Evolutionary conservation across 2,797 vertebrate genomes (phyloP), one percentile per base, ranked within the genome.

Genomic region (Poecilia velifera): DNA sequence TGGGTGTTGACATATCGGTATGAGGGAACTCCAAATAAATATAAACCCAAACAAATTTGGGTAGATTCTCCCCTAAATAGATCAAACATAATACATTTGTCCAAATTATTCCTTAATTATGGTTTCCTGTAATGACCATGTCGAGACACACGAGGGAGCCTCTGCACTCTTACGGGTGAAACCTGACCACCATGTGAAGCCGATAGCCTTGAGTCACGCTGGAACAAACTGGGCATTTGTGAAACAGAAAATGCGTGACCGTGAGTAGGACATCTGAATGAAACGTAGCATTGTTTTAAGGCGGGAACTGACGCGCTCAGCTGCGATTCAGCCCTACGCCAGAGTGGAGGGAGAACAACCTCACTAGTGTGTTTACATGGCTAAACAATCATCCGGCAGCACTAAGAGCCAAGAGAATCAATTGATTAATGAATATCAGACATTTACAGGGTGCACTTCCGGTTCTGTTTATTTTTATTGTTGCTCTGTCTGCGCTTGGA

Each of bases 61-160:
- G 16, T 49, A 49, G 18, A 6, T 49, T 51, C 49, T 22, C 22
- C 20, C 51, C 51, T 53, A 53, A 53, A 22, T 51, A 53, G 7
- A 53, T 49, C 4, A 18, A 18, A 49, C 18, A 49, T 18, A 25
- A 55, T n/a, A 55, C 2, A n/a, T n/a, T 55, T n/a, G 25, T 28
- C 28, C 25, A 57, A 28, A 12, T 57, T 25, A 57, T 57, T 55
- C 25, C 2, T 9, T 12, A 57, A n/a, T 12, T 13, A 13, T 28
- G 25, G 53, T 28, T 3, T 55, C 53, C 53, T 91, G 89, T 80
- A 90, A 80, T 89, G 76, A 68, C 87, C 81, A 41, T 36, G 31
- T 76, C 6, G 7, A 46, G 82, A 84, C 91, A 91, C 85, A 75
- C 90, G 91, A 87, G 90, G 73, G 90, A 85, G 73, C 79, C 83